Conservation (phyloP, 2,797 vertebrate genomes). For the Lycodopsis pacificus region DNA sequence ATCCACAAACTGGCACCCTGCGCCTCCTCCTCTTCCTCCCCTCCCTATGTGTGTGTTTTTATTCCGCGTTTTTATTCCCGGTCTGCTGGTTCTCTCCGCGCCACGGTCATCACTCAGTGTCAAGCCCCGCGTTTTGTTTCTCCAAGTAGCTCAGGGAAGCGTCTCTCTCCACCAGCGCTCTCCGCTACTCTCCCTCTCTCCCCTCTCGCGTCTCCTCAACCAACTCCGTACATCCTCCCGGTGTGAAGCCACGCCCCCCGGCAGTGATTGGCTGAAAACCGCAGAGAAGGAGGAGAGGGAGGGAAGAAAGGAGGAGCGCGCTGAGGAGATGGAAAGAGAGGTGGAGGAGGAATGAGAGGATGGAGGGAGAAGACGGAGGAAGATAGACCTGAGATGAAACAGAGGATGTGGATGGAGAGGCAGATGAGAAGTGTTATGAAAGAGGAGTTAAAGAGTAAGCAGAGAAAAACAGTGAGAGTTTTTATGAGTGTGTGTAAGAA, state of each 20-base stretch:
- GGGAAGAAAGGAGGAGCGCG: constrained; percentile 39
- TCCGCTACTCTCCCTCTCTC: constrained; percentile 33
- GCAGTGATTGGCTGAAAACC: constrained; percentile 76
- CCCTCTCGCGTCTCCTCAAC: constrained; percentile 48
- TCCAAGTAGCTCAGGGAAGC: constrained; percentile 75
- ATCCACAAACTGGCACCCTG: constrained; percentile 51
- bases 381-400: neutral
- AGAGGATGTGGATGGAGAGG: neutral
- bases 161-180: constrained; percentile 66
- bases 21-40: constrained; percentile 7
- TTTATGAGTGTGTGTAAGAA: no score
- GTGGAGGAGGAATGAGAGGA: constrained; percentile 27
- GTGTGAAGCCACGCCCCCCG: constrained; percentile 68
- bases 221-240: constrained; percentile 66
- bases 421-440: constrained; percentile 42
- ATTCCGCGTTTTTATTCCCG: constrained; percentile 53
- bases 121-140: constrained; percentile 64
- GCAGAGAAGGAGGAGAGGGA: constrained; percentile 41
- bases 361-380: constrained; percentile 15
- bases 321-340: constrained; percentile 21
- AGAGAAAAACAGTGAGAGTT: constrained; percentile 10
- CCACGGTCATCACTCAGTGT: constrained; percentile 75
- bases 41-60: constrained; percentile 21
- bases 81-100: constrained; percentile 52
- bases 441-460: constrained; percentile 23